phyloP scores from a whole-genome alignment of 2,113 vertebrate genomes.

The Trichechus manatus region DNA sequence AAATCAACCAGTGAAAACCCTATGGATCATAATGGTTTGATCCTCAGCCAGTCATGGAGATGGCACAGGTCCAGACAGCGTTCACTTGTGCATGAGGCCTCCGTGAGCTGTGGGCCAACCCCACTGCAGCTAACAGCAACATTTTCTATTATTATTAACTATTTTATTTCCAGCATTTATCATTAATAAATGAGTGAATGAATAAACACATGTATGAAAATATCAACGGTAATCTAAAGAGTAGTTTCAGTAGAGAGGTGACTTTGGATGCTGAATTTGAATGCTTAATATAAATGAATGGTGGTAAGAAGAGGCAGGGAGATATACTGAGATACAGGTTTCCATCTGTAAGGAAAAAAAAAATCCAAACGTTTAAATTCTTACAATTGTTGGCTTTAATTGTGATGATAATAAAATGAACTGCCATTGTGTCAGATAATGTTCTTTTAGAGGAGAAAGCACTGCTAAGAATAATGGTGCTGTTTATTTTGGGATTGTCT shows the following conservation, averaged over 20 bases:
- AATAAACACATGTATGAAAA: constrained; percentile 18
- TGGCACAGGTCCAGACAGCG: neutral
- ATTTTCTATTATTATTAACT: neutral
- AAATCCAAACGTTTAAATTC: neutral
- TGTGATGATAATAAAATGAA: neutral
- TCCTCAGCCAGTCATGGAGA: neutral
- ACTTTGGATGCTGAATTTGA: constrained; percentile 33
- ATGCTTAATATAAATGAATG: neutral
- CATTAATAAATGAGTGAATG: neutral
- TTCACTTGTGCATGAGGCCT: neutral
- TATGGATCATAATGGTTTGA: neutral
- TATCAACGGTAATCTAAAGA: neutral
- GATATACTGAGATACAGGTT: neutral
- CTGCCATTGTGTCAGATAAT: constrained; percentile 23
- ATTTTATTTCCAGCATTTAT: constrained; percentile 44
- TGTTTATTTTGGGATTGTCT: constrained; percentile 72
- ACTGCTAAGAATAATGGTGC: constrained; percentile 58
- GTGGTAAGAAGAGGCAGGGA: neutral
- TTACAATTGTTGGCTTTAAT: constrained; percentile 43
- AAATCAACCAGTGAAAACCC: neutral
- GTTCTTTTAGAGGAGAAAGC: constrained; percentile 60
- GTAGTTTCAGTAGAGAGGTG: constrained; percentile 11
- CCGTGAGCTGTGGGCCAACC: neutral
- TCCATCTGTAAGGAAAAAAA: constrained; percentile 33
- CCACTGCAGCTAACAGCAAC: neutral